A percentile compares a stretch with the other conserved stretches of the same genome.
phyloP scores from a whole-genome alignment of 2,113 vertebrate genomes.

The Scophthalmus maximus region DNA sequence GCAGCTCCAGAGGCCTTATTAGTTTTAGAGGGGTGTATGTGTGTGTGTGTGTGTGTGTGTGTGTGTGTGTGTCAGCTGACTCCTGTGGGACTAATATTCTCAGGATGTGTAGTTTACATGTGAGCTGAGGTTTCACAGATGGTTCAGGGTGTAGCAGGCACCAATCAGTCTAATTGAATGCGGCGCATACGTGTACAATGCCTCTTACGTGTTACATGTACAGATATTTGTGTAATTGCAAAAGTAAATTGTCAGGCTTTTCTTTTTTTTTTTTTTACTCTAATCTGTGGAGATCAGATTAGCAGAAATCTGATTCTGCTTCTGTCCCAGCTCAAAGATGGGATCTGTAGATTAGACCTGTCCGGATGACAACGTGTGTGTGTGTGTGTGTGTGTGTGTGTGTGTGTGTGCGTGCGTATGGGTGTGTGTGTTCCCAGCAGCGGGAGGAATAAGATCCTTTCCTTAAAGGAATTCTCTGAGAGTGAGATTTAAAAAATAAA shows the following conservation, averaged over 20 bases:
- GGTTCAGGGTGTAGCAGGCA: not conserved
- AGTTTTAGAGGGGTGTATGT: slow-evolving; percentile 37
- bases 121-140: slow-evolving; percentile 16
- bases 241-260: not conserved
- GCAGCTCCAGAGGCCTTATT: slow-evolving; percentile 54
- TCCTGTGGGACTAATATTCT: slow-evolving; percentile 51
- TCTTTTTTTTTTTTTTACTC: slow-evolving; percentile 1
- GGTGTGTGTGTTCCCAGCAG: not conserved
- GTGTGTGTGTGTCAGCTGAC: slow-evolving; percentile 56
- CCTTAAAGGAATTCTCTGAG: not conserved
- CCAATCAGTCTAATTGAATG: not conserved
- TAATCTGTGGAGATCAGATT: slow-evolving; percentile 25
- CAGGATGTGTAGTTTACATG: slow-evolving; percentile 12
- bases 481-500: not conserved
- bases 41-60: too few species aligned
- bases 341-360: slow-evolving; percentile 24
- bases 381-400: too few species aligned
- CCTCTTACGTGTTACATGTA: not conserved
- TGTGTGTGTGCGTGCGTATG: too few species aligned
- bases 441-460: not conserved
- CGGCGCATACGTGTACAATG: not conserved
- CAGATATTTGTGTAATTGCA: not conserved
- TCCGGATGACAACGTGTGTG: not conserved
- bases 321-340: slow-evolving; percentile 15
- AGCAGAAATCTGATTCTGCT: slow-evolving; percentile 29